Evolutionary conservation across 1,140 invertebrate genomes (phyloP).

Genomic region (Orussus abietinus): DNA sequence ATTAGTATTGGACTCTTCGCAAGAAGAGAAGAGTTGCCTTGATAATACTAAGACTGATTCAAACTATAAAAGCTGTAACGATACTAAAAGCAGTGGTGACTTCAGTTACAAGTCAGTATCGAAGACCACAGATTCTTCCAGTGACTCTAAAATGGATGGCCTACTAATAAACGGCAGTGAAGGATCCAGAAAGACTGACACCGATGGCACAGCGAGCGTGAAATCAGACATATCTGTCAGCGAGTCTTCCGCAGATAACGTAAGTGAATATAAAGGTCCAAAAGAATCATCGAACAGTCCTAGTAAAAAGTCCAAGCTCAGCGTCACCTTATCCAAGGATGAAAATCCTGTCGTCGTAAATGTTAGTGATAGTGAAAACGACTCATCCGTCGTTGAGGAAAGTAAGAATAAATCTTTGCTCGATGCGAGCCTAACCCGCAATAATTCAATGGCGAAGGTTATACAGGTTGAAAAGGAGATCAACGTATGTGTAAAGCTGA

Average conservation of each 20-base stretch:
- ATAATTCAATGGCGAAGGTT: slow-evolving; percentile 16
- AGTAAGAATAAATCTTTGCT: slow-evolving; percentile 22
- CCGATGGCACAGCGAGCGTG: slow-evolving; percentile 16
- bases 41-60: slow-evolving; percentile 21
- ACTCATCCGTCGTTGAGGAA: slow-evolving; percentile 26
- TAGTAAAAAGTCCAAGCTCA: not conserved
- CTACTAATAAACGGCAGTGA: slow-evolving; percentile 24
- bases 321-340: not conserved
- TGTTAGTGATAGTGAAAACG: slow-evolving; percentile 27
- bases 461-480: slow-evolving; percentile 36
- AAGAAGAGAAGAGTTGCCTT: slow-evolving; percentile 20
- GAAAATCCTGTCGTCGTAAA: not conserved
- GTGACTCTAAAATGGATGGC: slow-evolving; percentile 6
- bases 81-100: slow-evolving; percentile 20
- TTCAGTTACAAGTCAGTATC: slow-evolving; percentile 24
- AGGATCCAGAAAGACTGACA: slow-evolving; percentile 17
- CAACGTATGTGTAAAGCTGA: slow-evolving; percentile 35
- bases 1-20: slow-evolving; percentile 31
- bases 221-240: slow-evolving; percentile 17
- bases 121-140: slow-evolving; percentile 17
- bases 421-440: slow-evolving; percentile 8
- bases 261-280: slow-evolving; percentile 3
- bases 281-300: too few relatives aligned
- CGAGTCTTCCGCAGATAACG: not conserved
- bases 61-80: slow-evolving; percentile 22